Evolutionary conservation across 2,113 vertebrate species (phyloP), one percentile per base, ranked within the genome.

Genomic region (Salvator merianae): DNA sequence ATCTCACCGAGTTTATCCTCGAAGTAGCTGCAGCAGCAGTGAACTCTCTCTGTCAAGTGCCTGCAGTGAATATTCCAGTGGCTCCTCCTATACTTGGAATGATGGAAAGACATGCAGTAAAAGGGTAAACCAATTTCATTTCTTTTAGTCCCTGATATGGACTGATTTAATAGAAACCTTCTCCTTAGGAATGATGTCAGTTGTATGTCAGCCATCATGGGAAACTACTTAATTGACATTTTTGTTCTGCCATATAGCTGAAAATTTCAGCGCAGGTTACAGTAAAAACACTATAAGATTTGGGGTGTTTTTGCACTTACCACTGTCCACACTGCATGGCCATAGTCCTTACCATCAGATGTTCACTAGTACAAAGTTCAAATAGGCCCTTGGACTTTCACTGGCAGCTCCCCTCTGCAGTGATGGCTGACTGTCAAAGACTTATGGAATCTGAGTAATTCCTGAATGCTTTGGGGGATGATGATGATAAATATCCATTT

Each of bases 41-140:
- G 98, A 99, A 87, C 89, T 98, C 36, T 99, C 98, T 38, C 96
- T 98, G 85, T 98, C 98, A 1, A 98, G 98, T 68, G 96, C 97
- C 55, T 99, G 98, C 96, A 99, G 98, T 7, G 98, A 99, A 92
- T 97, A 96, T 95, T 99, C 98, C 95, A 99, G 98, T 3, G 95
- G 97, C 90, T 98, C 98, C 20, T 98, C 98, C 30, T 97, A 95
- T 90, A 97, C 98, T 5, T 98, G 98, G 97, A 98, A 97, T 59
- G 97, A 98, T 55, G 95, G 97, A 77, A 97, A 95, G 89, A 96
- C 96, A 86, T 94, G 91, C 84, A 96, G 95, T 88, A 97, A 96
- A 95, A 96, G 94, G 96, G 98, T 98, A 97, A 94, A 53, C 18
- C 55, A 38, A 66, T 62, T 88, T 66, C 30, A 77, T 90, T 89